phyloP scores from a whole-genome alignment of 2,113 vertebrate genomes.

The Oryzias celebensis region DNA sequence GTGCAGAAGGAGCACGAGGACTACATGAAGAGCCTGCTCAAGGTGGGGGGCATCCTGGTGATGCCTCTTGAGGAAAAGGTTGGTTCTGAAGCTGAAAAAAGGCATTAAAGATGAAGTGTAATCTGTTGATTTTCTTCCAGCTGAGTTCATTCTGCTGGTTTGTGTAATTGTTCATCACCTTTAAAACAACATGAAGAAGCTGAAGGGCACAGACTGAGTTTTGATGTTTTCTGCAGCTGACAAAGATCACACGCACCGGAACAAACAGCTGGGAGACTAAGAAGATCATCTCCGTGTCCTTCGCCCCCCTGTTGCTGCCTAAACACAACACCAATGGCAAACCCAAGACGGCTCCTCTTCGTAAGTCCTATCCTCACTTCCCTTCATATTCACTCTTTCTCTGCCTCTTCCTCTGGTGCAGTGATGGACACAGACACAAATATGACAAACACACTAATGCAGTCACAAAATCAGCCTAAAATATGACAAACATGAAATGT shows the following conservation, averaged over 20 bases:
- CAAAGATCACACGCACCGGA: constrained; percentile 92
- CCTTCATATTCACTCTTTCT: not conserved
- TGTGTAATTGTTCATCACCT: not conserved
- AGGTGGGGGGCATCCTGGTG: constrained; percentile 93
- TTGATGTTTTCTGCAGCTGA: constrained; percentile 77
- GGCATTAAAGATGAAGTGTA: not conserved
- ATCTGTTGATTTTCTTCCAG: not conserved
- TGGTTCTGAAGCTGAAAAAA: not conserved
- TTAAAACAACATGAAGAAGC: not conserved
- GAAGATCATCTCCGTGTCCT: constrained; percentile 97
- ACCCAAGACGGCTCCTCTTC: constrained; percentile 82
- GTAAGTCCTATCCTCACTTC: constrained; percentile 79
- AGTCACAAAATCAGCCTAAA: too few relatives aligned
- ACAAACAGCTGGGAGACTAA: constrained; percentile 94
- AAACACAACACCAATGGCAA: constrained; percentile 81
- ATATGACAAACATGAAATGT: too few relatives aligned
- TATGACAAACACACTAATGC: too few relatives aligned
- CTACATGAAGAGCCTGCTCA: constrained; percentile 94
- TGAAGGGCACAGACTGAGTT: not conserved
- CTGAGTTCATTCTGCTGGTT: not conserved
- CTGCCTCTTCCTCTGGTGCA: not conserved
- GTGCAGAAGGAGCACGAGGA: constrained; percentile 95
- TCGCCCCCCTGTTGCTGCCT: constrained; percentile 92
- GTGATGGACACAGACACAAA: too few relatives aligned
- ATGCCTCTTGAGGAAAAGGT: constrained; percentile 97